A percentile compares a stretch with the other conserved stretches of the same genome.
Evolutionary conservation across 2,113 vertebrate genomes (phyloP).

Genomic region (Tiliqua scincoides): DNA sequence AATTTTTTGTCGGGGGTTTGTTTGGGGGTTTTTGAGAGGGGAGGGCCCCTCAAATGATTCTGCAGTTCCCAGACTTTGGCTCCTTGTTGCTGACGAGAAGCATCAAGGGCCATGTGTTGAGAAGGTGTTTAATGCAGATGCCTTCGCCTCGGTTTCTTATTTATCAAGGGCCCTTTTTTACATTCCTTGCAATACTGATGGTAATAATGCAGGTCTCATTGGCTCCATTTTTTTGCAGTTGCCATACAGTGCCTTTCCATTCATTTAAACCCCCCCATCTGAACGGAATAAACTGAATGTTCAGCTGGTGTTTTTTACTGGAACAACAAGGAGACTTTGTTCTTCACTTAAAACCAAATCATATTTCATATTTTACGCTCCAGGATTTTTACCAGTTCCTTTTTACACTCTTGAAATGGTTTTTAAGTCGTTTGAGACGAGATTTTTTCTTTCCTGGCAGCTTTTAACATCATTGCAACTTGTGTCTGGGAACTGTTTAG

Average conservation of each 20-base stretch:
- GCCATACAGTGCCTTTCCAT: constrained; percentile 99
- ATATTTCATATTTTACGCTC: constrained; percentile 99
- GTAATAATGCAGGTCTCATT: constrained; percentile 88
- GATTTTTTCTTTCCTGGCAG: constrained; percentile 86
- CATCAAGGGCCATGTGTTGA: constrained; percentile 81
- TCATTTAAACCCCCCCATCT: constrained; percentile 85
- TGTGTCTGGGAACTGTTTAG: constrained; percentile 85
- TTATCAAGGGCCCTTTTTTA: constrained; percentile 84
- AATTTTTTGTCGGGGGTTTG: constrained; percentile 76
- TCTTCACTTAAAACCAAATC: constrained; percentile 98
- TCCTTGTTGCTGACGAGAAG: constrained; percentile 81
- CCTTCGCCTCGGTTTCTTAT: constrained; percentile 78
- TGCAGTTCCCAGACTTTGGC: constrained; percentile 91
- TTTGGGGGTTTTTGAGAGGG: constrained; percentile 76
- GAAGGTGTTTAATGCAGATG: constrained; percentile 77
- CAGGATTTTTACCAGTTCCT: constrained; percentile 97
- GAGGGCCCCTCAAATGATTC: constrained; percentile 74
- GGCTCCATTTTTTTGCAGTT: constrained; percentile 87
- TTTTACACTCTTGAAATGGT: constrained; percentile 97
- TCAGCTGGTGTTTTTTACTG: constrained; percentile 97
- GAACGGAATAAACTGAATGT: constrained; percentile 86
- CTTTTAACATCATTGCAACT: constrained; percentile 92
- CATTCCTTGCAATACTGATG: constrained; percentile 93
- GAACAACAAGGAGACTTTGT: constrained; percentile 91
- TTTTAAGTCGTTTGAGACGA: constrained; percentile 94